Evolutionary conservation across 2,113 vertebrate species (phyloP).

Genomic region (Brienomyrus longianalis): DNA sequence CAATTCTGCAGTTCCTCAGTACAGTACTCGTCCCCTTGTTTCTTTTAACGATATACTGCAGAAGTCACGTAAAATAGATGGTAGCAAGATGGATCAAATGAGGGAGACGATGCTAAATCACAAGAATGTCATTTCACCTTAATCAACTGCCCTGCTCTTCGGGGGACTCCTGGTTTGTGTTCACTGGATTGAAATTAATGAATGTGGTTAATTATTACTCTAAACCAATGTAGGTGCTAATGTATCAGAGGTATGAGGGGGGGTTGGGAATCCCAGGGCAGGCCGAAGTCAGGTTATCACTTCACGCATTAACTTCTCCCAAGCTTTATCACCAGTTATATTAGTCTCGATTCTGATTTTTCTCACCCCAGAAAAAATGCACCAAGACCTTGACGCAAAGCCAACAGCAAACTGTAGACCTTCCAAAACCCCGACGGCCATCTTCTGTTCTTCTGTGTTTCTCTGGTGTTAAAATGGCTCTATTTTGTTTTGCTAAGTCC

Average conservation of each 20-base stretch:
- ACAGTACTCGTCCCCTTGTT: slow-evolving; percentile 25
- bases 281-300: not conserved
- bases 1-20: slow-evolving; percentile 40
- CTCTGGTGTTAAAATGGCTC: not conserved
- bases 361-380: not conserved
- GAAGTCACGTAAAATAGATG: not conserved
- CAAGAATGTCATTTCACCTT: not conserved
- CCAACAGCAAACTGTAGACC: not conserved
- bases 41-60: slow-evolving; percentile 21
- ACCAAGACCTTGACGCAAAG: not conserved
- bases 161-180: not conserved
- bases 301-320: not conserved
- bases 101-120: not conserved
- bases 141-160: not conserved
- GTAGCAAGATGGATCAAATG: not conserved
- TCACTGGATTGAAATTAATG: not conserved
- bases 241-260: not conserved
- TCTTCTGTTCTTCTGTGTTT: not conserved
- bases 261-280: not conserved
- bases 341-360: not conserved
- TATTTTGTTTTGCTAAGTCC: not conserved
- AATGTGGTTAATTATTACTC: not conserved
- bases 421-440: not conserved
- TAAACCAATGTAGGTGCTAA: not conserved
- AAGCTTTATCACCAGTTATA: not conserved